Conservation (phyloP, 2,797 vertebrate genomes). For the Gorsachius magnificus region DNA sequence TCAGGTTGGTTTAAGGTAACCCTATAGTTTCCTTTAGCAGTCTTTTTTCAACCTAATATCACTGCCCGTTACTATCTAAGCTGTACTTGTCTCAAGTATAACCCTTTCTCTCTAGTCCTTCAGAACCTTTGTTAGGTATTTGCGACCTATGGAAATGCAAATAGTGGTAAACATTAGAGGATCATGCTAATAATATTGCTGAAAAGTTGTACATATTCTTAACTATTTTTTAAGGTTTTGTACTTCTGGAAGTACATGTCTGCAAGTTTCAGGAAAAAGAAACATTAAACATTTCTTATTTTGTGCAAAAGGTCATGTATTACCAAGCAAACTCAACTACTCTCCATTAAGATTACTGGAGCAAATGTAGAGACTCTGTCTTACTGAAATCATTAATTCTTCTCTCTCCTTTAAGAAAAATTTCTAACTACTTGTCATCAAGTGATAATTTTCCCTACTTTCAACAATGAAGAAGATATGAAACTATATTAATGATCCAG, state of each 20-base stretch:
- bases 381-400: background rate
- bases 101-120: background rate
- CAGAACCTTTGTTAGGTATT: background rate
- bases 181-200: accelerated
- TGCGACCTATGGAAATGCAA: background rate
- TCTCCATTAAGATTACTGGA: background rate
- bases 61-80: background rate
- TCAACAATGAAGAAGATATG: background rate
- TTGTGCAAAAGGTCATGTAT: background rate
- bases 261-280: background rate
- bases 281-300: background rate
- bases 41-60: background rate
- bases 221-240: background rate
- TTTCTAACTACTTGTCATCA: background rate
- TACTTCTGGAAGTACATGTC: background rate
- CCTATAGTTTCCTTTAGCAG: background rate
- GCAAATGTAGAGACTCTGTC: background rate
- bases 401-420: background rate
- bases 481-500: background rate
- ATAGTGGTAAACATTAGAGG: background rate
- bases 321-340: background rate
- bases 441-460: background rate
- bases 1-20: background rate
- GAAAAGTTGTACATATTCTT: background rate
- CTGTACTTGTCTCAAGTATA: background rate